A percentile compares a stretch with the other conserved stretches of the same genome.
These are phyloP conservation scores for Melinopterus prodromus DNA, from an alignment of 2,888 invertebrate genomes.

Conservation along the genomic window DNA sequence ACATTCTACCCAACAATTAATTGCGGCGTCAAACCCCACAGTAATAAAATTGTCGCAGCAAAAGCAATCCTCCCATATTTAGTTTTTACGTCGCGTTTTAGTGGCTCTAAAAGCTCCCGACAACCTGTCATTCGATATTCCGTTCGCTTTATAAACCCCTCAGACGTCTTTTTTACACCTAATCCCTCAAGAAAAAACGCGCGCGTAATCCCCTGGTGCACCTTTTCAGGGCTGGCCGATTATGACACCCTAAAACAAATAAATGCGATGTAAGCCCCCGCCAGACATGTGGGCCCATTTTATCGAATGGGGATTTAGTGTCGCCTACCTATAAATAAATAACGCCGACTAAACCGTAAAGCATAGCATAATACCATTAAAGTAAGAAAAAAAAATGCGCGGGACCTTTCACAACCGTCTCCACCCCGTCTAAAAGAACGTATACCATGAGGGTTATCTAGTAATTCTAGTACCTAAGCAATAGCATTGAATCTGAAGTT, in stretches of 20 bases:
- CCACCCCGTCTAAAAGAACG: neutral
- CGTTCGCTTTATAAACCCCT: neutral
- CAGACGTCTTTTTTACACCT: neutral
- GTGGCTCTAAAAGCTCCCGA: neutral
- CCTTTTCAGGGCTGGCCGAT: slow-evolving; percentile 32
- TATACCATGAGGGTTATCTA: neutral
- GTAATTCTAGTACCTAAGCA: neutral
- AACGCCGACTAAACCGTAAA: neutral
- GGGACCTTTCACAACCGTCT: neutral
- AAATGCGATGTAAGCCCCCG: slow-evolving; percentile 35
- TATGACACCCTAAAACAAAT: slow-evolving; percentile 38
- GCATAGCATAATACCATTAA: too few species aligned
- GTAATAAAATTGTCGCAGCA: neutral
- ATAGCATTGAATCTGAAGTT: neutral
- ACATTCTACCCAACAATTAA: neutral
- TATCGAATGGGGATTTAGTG: slow-evolving; percentile 11
- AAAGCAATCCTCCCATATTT: neutral
- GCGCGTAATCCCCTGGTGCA: slow-evolving; percentile 22
- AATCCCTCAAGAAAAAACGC: neutral
- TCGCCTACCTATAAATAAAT: neutral
- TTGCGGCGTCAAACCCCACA: neutral
- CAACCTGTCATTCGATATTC: neutral
- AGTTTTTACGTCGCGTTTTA: neutral
- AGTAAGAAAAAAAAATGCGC: too few species aligned
- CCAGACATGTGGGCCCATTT: slow-evolving; percentile 35